Base-by-base conservation (phyloP, 2,797 vertebrate species). In the Benthosema pterotum region DNA sequence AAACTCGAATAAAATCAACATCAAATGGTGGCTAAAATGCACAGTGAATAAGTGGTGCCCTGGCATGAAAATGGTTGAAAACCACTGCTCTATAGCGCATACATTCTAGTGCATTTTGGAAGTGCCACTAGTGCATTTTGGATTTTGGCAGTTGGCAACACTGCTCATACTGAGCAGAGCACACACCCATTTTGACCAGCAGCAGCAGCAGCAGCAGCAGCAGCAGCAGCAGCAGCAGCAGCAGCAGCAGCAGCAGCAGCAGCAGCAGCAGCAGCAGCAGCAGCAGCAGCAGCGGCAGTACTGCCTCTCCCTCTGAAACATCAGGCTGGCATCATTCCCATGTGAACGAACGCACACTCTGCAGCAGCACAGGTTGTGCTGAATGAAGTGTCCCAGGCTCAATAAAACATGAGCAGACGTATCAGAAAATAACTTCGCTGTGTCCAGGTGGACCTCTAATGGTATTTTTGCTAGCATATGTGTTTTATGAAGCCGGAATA, bases 401-500 rank as follows among this genome's bases (percentile, higher is more conserved):
- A 91, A 90, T 89, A 87, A 91, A 89, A 84, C 85, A 89, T 91
- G 80, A 88, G 76, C 47, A 43, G 75, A 63, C 71, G 82, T 17
- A 87, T 82, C 75, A 75, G 66, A 53, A 85, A 88, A 86, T 86
- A 83, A 77, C 74, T 72, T 19, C 12, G 67, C 67, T 67, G 80
- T 52, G 78, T 75, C 50, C 65, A 60, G 58, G 59, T 57, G 22
- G 22, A 25, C 3, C 62, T 60, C 63, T 78, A 63, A 83, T 67
- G 75, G 58, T 70, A 12, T 47, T 56, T n/a, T 47, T 72, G 32
- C 32, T 38, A 74, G 63, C 60, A 42, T 75, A 19, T 62, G 73
- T 70, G 52, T 74, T 70, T 62, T 69, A 63, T 74, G 50, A 67
- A 43, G n/a, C 60, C 63, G 38, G 69, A 59, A 52, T 68, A 28